These are phyloP conservation scores for Xylocopa sonorina DNA, from an alignment of 1,140 invertebrate genomes.

Conservation along the genomic window DNA sequence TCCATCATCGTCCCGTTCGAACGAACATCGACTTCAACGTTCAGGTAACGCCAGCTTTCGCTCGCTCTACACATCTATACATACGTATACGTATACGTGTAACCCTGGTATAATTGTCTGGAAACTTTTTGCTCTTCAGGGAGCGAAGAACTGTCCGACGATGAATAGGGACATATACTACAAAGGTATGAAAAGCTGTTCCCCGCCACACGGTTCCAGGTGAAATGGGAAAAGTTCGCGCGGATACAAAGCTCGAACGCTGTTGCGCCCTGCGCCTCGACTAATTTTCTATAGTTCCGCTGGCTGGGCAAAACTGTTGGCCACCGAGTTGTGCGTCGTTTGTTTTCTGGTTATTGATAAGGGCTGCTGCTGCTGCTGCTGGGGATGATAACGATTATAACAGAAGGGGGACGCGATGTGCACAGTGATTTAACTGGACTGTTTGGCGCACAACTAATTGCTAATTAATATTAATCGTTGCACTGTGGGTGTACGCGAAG, in stretches of 20 bases:
- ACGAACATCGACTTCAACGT: slow-evolving; percentile 97
- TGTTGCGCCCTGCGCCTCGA: not conserved
- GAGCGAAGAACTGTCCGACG: slow-evolving; percentile 91
- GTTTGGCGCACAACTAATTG: too few species aligned
- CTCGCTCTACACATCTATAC: too few species aligned
- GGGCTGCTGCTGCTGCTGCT: not conserved
- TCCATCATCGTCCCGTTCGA: slow-evolving; percentile 94
- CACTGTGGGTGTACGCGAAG: too few species aligned
- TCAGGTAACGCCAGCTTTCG: slow-evolving; percentile 80
- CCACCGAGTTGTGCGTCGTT: not conserved
- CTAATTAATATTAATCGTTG: too few species aligned
- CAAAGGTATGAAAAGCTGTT: slow-evolving; percentile 84
- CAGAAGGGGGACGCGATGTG: too few species aligned
- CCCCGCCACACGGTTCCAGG: not conserved
- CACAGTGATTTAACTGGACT: too few species aligned
- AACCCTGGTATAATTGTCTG: slow-evolving; percentile 21
- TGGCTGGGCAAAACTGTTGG: not conserved
- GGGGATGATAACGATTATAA: not conserved
- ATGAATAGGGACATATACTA: slow-evolving; percentile 94
- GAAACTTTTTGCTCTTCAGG: slow-evolving; percentile 82
- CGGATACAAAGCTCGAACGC: not conserved
- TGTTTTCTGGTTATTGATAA: not conserved
- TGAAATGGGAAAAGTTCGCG: slow-evolving; percentile 48
- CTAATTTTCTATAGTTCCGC: not conserved
- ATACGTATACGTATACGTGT: too few species aligned